Evolutionary conservation across 2,113 vertebrate species (phyloP), one percentile per base, ranked within the genome.

Genomic region (Sceloporus undulatus): DNA sequence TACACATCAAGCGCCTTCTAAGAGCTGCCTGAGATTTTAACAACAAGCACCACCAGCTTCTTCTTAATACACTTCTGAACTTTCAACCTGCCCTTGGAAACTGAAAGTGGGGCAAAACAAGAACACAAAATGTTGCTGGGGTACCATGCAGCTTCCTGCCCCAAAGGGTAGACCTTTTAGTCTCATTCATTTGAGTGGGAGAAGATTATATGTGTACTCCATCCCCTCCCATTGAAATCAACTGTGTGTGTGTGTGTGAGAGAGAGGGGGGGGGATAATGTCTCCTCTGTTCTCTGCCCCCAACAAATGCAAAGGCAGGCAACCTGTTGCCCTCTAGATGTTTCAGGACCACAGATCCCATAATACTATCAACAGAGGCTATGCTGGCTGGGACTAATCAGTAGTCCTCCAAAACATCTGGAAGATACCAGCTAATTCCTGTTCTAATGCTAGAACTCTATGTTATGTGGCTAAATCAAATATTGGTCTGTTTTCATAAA

Each of bases 21-120:
- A 94, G 95, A 96, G 93, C 91, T 96, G 95, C 95, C 95, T 96
- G 95, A 96, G 96, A 96, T 96, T 34, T 94, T 92, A 93, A 91
- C 93, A 93, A 95, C 92, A 94, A 91, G 92, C 90, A 59, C 34
- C 34, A 40, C 34, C 34, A 40, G 94, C 93, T 68, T 62, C 29
- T 87, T 66, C 27, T 65, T 18, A 52, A 62, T 21, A 70, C 10
- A 9, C 11, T 48, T 66, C 87, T 85, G 62, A 68, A 34, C 42
- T 75, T 66, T 52, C 56, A 76, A 52, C 80, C 38, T 34, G 62
- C 73, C 23, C 48, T 65, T 29, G 27, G 48, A 66, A 68, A 79
- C 2, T 54, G 14, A 42, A n/a, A 16, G 23, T 27, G 42, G 29
- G n/a, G 16, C 2, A 25, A 77, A 21, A 19, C 11, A 2, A 65